phyloP scores from a whole-genome alignment of 2,888 invertebrate species.

The Euproctis similis region DNA sequence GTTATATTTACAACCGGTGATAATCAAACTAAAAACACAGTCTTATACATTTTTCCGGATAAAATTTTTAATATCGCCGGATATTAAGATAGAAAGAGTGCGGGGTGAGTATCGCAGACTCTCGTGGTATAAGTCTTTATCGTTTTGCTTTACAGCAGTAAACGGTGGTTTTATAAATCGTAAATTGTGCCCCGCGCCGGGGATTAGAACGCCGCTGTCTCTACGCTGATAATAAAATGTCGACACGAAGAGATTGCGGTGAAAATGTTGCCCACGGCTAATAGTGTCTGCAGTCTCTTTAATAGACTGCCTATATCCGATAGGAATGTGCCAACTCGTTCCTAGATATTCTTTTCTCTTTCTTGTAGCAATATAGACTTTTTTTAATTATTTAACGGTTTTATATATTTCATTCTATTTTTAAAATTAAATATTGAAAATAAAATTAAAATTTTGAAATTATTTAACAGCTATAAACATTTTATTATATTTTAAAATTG shows the following conservation, averaged over 20 bases:
- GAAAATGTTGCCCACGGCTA: constrained; percentile 39
- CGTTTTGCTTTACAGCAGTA: constrained; percentile 51
- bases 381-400: no score
- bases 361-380: no score
- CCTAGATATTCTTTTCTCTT: no score
- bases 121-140: constrained; percentile 43
- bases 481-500: no score
- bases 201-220: constrained; percentile 65
- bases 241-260: constrained; percentile 61
- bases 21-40: constrained; percentile 23
- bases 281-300: constrained; percentile 42
- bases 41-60: constrained; percentile 35
- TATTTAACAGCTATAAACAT: no score
- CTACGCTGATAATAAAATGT: constrained; percentile 68
- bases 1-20: constrained; percentile 18
- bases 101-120: constrained; percentile 32
- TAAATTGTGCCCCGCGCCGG: constrained; percentile 58
- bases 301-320: constrained; percentile 45
- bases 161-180: constrained; percentile 55
- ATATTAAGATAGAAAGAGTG: constrained; percentile 45
- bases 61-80: constrained; percentile 50
- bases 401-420: no score
- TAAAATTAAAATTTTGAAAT: no score
- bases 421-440: no score
- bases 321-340: constrained; percentile 39